phyloP scores from a whole-genome alignment of 2,888 invertebrate genomes.

The Sepiola atlantica region DNA sequence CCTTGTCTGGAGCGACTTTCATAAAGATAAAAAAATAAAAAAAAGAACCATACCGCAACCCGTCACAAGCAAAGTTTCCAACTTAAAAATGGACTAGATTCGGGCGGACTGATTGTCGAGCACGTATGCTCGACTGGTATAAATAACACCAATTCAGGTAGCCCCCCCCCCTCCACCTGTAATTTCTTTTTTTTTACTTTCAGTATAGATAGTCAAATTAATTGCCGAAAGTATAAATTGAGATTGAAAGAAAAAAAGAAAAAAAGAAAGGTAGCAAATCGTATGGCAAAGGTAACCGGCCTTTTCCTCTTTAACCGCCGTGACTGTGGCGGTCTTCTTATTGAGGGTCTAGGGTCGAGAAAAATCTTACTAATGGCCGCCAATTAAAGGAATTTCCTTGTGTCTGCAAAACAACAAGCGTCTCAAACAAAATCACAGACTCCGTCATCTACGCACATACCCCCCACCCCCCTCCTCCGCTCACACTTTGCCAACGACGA shows the following conservation, averaged over 20 bases:
- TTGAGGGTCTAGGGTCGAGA: background rate
- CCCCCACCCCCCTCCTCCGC: background rate
- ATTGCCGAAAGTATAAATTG: background rate
- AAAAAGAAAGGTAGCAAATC: background rate
- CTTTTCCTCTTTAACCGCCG: background rate
- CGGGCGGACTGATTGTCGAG: too few species aligned
- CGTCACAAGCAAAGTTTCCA: too few species aligned
- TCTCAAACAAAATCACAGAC: background rate
- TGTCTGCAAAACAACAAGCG: background rate
- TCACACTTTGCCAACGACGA: background rate
- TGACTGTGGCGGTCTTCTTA: background rate
- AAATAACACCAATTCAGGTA: too few species aligned
- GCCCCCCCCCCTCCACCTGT: too few species aligned
- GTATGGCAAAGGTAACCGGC: background rate
- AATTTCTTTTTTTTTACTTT: background rate
- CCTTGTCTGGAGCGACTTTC: too few species aligned
- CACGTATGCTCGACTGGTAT: too few species aligned
- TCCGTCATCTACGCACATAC: background rate
- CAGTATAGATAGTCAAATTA: background rate
- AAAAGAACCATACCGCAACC: too few species aligned
- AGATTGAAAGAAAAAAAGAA: background rate
- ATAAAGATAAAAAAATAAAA: too few species aligned
- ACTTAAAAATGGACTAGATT: too few species aligned
- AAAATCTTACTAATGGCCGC: background rate
- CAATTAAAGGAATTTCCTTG: background rate